Evolutionary conservation across 2,888 invertebrate species (phyloP), one percentile per base, ranked within the genome.

Genomic region (Emmelina monodactyla): DNA sequence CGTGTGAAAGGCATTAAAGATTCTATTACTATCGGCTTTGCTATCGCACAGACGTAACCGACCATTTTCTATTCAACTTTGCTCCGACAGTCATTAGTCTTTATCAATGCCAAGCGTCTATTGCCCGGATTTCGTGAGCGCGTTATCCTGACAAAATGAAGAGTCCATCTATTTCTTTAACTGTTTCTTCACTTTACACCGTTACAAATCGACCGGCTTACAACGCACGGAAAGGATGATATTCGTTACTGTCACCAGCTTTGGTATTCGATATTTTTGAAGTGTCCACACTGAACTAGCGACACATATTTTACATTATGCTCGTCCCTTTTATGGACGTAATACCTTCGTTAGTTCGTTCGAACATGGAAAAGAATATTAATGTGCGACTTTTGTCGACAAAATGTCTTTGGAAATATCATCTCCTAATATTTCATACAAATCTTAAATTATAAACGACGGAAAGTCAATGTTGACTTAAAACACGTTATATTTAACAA

Each of bases 101-200:
- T 56, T 52, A 62, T 61, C 60, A 63, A 46, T 48, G 50, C 42
- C 29, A 19, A 39, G 43, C 46, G 54, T 62, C 58, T 63, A 63
- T 63, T 51, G 59, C 51, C 52, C 50, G 47, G 52, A 55, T 58
- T 55, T 52, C 48, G 50, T 44, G 35, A 38, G 39, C 41, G 38
- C 32, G 35, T 29, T 29, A 39, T 38, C 46, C 46, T 40, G 48
- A 41, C 44, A 47, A 46, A 52, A 50, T 54, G 50, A 44, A 45
- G 38, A 44, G 44, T 40, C 42, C 51, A 57, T 57, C 56, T 51
- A 49, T 58, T 49, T 43, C 43, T 40, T 39, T 41, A 46, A 42
- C 39, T 29, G 19, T 10, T n/a, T 34, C 14, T 11, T 25, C 32
- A 22, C 28, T 29, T 14, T 14, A 29, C 14, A 29, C 13, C 14